Evolutionary conservation across 2,113 vertebrate genomes (phyloP).

Genomic region (Crotalus helleri): DNA sequence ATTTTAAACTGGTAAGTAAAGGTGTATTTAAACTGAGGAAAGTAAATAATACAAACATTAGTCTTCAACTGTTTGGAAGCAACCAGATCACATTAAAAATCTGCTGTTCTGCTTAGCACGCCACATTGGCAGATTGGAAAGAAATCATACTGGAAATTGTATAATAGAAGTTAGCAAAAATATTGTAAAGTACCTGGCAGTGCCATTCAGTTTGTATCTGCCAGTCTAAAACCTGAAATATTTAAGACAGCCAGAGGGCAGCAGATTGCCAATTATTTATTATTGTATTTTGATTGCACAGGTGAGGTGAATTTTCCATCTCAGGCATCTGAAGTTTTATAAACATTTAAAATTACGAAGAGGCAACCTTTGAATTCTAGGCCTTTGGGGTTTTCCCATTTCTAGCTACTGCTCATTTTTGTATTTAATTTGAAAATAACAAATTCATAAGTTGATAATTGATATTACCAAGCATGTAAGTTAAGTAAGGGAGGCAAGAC

Average conservation of each 20-base stretch:
- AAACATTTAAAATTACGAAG: neutral
- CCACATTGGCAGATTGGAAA: neutral
- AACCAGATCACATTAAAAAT: neutral
- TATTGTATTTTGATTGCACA: constrained; percentile 1
- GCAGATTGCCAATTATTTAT: neutral
- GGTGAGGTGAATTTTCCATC: neutral
- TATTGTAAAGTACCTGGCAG: neutral
- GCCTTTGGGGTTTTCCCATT: neutral
- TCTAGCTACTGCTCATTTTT: neutral
- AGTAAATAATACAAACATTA: rapidly evolving
- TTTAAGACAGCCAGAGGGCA: constrained; percentile 15
- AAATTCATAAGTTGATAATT: neutral
- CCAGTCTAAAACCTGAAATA: neutral
- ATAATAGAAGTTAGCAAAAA: neutral
- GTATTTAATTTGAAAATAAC: neutral
- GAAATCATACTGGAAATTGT: neutral
- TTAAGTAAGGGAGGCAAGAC: neutral
- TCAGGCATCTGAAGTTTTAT: neutral
- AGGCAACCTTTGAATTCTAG: neutral
- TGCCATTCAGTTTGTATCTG: neutral
- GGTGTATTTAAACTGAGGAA: neutral
- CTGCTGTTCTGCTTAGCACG: neutral
- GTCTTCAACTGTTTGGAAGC: neutral
- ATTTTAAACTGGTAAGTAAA: constrained; percentile 10
- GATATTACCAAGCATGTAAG: neutral